Base-by-base conservation (phyloP, 2,888 invertebrate genomes). In the Antitype chi region DNA sequence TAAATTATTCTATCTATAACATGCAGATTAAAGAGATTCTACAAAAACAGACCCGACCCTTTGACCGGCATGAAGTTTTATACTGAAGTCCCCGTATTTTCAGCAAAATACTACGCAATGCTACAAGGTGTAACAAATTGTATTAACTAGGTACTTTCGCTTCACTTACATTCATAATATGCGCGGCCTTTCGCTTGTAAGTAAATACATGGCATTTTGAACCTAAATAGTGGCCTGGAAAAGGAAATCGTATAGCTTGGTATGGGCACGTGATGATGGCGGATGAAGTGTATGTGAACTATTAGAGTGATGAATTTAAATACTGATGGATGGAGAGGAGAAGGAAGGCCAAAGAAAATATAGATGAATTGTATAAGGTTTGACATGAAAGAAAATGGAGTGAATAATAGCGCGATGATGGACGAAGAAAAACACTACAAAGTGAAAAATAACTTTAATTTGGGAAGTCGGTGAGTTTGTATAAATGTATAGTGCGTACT, bases 101-200 rank as follows among this genome's bases (percentile, higher is more conserved):
- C 52, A 64, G 52, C 25, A 6, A 53, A 59, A 52, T 32, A 52
- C 43, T 43, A 28, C 8, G 15, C 32, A 52, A 57, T 28, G 57
- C 17, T 23, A 62, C 28, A 53, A 52, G 7, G 11, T 28, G 64
- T 52, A 47, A n/a, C 17, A 49, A 32, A 53, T 62, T 43, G 32
- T 38, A 32, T 38, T 15, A 59, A 59, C 38, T 38, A 20, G 32
- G 7, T 57, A 75, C 59, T 70, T 80, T 70, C 70, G n/a, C 25
- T 52, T 63, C n/a, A 63, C 32, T 70, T 55, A 57, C 15, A 70
- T 62, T 81, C 28, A 62, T 52, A 43, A 52, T 49, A 69, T 62
- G 66, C 53, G 28, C 43, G 28, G 28, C 23, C 28, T 28, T 64
- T 38, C 25, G 32, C 32, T n/a, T 53, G 32, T 6, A 23, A 28